Percentiles rank a stretch among this genome's conserved stretches.
These are phyloP conservation scores for Odiellus spinosus DNA, from an alignment of 2,888 invertebrate genomes.

Conservation along the genomic window DNA sequence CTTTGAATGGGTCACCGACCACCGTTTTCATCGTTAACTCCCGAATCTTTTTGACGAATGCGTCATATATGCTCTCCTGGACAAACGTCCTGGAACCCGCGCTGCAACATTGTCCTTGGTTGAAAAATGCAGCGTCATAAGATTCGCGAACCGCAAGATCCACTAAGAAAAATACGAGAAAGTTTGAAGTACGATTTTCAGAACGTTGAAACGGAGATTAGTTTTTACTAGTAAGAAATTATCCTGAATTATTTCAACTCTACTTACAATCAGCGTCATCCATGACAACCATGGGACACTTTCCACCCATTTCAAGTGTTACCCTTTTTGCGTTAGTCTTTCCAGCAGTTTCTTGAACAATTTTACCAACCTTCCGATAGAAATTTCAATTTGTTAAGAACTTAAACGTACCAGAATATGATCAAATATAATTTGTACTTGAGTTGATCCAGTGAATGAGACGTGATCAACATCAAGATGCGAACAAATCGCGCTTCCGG, in stretches of 20 bases:
- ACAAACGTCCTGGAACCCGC: slow-evolving; percentile 32
- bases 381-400: no score
- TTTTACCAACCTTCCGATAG: slow-evolving; percentile 32
- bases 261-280: slow-evolving; percentile 56
- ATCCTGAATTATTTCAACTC: no score
- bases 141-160: slow-evolving; percentile 24
- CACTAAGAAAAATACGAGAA: slow-evolving; percentile 7
- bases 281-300: slow-evolving; percentile 69
- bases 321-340: slow-evolving; percentile 62
- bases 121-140: slow-evolving; percentile 28
- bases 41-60: slow-evolving; percentile 29
- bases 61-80: slow-evolving; percentile 33
- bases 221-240: no score
- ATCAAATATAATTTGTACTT: no score
- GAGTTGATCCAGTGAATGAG: slow-evolving; percentile 61
- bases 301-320: slow-evolving; percentile 71
- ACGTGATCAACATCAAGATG: slow-evolving; percentile 56
- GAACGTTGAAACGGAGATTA: no score
- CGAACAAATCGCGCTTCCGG: slow-evolving; percentile 48
- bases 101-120: slow-evolving; percentile 32
- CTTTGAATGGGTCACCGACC: slow-evolving; percentile 27
- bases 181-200: no score
- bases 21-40: slow-evolving; percentile 18
- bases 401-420: no score
- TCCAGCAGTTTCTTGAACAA: slow-evolving; percentile 47